A percentile compares a stretch with the other conserved stretches of the same genome.
These are phyloP conservation scores for Bombyx mori DNA, from an alignment of 1,140 invertebrate genomes.

Conservation along the genomic window DNA sequence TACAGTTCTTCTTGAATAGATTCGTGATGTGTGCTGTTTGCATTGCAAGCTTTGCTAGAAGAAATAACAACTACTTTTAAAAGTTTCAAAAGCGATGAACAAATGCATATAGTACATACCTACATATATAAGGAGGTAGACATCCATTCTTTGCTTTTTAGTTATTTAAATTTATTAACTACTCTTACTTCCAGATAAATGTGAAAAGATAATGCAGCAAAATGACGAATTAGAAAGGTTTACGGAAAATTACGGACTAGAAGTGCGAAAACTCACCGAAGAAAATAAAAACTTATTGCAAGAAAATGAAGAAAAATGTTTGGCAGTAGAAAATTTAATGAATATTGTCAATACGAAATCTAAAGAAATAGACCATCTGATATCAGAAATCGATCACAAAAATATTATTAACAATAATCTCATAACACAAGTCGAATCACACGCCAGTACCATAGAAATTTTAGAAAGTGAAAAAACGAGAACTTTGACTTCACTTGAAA, in stretches of 20 bases:
- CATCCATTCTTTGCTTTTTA: not conserved
- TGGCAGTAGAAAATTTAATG: slow-evolving; percentile 36
- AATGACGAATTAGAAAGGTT: slow-evolving; percentile 41
- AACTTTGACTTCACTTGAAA: slow-evolving; percentile 31
- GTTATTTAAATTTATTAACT: slow-evolving; percentile 10
- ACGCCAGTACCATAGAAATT: slow-evolving; percentile 24
- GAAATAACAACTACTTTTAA: no score
- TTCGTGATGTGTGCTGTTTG: no score
- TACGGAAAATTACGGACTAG: slow-evolving; percentile 26
- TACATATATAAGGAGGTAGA: no score
- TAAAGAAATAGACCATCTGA: slow-evolving; percentile 39
- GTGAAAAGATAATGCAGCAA: slow-evolving; percentile 33
- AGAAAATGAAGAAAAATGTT: slow-evolving; percentile 32
- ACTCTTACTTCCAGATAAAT: slow-evolving; percentile 26
- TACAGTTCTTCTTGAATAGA: no score
- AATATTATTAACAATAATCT: slow-evolving; percentile 31
- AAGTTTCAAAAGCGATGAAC: no score
- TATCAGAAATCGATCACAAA: slow-evolving; percentile 31
- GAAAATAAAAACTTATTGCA: slow-evolving; percentile 28
- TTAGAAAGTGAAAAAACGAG: slow-evolving; percentile 39
- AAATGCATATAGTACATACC: no score
- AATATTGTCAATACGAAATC: slow-evolving; percentile 41
- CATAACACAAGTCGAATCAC: slow-evolving; percentile 23
- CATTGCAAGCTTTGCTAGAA: no score
- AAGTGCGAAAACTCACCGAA: slow-evolving; percentile 29